Evolutionary conservation across 2,797 vertebrate genomes (phyloP), one percentile per base, ranked within the genome.

Genomic region (Apogon hyalosoma): DNA sequence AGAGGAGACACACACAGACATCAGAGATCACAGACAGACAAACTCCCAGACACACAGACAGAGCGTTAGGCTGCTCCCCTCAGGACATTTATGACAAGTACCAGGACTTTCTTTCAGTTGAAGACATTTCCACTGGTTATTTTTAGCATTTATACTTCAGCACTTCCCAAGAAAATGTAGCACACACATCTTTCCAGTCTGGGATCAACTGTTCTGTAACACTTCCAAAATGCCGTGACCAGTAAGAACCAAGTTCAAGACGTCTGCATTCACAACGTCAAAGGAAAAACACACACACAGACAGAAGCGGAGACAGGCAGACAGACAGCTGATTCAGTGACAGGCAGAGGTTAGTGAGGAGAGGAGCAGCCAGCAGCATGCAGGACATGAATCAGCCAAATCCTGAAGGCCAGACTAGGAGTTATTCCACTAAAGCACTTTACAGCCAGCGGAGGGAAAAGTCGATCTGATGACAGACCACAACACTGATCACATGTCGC

Each of bases 291-390:
- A 13, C 18, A 48, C 8, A 48, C 12, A 16, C 31, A 40, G 38
- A 36, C 31, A 3, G 24, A 1, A 28, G 55, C 38, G 57, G 28
- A 47, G 58, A 36, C 40, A 42, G 42, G 54, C 38, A 56, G 21
- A 50, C 14, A 46, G 31, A 56, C 41, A 61, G 41, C 1, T 28
- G 42, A 63, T 53, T 62, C 36, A 69, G 45, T 7, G 48, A 67
- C 74, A 33, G 15, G 52, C 56, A 16, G 50, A 31, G 31, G 73
- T 63, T 42, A 62, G 53, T 4, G 63, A 74, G 80, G 52, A 63
- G 67, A 38, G 42, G 8, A 1, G 69, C 62, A 83, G 82, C 46
- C 73, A 52, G n/a, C 71, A 85, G 16, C 71, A 84, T 80, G 80
- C 83, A 77, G 80, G 56, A 71, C 49, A 11, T 42, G 53, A 65